Percentiles rank a stretch among this genome's conserved stretches.
Conservation (phyloP, 2,113 vertebrate genomes). For the Sphaerodactylus townsendi region DNA sequence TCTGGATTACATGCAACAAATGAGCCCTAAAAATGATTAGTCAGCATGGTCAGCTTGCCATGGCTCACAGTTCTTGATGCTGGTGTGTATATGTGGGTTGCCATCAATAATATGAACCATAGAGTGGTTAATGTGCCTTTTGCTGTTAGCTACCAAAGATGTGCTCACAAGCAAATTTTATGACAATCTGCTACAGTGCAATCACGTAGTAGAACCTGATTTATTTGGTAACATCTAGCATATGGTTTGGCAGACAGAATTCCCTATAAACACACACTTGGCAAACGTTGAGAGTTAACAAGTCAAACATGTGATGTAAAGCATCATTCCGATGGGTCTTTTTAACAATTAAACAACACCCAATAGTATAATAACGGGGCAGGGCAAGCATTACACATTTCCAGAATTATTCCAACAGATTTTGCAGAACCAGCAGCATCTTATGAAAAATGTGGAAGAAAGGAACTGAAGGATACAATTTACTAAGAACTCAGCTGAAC, state of each 20-base stretch:
- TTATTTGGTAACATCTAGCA: neutral
- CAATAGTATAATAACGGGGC: constrained; percentile 17
- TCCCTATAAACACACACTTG: constrained; percentile 14
- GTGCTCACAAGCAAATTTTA: neutral
- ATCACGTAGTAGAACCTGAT: neutral
- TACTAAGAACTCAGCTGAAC: neutral
- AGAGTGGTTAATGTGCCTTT: neutral
- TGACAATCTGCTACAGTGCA: constrained; percentile 13
- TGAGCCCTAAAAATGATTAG: neutral
- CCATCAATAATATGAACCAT: no score
- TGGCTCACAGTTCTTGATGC: no score
- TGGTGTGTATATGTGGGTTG: no score
- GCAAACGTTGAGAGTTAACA: neutral
- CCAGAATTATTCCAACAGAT: constrained; percentile 30
- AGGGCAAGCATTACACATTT: constrained; percentile 12
- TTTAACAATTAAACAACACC: constrained; percentile 47
- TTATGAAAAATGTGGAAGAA: constrained; percentile 42
- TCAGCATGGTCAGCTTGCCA: no score
- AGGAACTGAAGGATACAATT: constrained; percentile 24
- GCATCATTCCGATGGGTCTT: constrained; percentile 22
- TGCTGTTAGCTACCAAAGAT: neutral
- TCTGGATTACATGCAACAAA: neutral
- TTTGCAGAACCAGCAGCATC: constrained; percentile 12
- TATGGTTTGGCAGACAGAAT: constrained; percentile 14
- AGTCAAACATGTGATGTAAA: constrained; percentile 35